A percentile compares a stretch with the other conserved stretches of the same genome.
Evolutionary conservation across 1,140 invertebrate species (phyloP).

Genomic region (Drosophila novamexicana): DNA sequence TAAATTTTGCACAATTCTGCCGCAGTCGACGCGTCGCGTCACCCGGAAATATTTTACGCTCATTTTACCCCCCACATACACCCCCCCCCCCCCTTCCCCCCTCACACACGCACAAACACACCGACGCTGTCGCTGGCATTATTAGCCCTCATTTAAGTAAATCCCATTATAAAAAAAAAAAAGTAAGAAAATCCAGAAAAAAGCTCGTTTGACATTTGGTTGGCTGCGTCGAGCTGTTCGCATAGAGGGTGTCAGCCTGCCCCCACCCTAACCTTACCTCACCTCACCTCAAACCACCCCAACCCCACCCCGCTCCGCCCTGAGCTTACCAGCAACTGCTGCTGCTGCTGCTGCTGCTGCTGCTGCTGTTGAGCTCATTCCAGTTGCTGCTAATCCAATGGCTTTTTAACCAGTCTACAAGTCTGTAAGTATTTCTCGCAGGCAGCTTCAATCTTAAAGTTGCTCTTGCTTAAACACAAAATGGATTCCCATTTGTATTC

Average conservation of each 20-base stretch:
- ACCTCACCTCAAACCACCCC: background rate
- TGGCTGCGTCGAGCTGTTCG: slow-evolving; percentile 55
- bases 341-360: too few species aligned
- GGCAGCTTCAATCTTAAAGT: too few species aligned
- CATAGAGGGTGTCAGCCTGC: slow-evolving; percentile 48
- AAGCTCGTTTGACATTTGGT: slow-evolving; percentile 70
- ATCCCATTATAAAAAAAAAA: slow-evolving; percentile 67
- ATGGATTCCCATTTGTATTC: too few species aligned
- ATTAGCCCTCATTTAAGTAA: slow-evolving; percentile 82
- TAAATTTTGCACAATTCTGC: slow-evolving; percentile 56
- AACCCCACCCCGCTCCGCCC: too few species aligned
- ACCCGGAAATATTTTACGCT: slow-evolving; percentile 80
- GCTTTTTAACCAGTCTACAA: too few species aligned
- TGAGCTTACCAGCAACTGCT: too few species aligned
- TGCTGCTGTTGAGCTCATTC: too few species aligned
- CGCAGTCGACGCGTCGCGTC: slow-evolving; percentile 37
- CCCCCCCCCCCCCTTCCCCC: background rate
- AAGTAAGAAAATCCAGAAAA: slow-evolving; percentile 24
- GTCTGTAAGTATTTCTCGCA: too few species aligned
- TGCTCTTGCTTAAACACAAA: too few species aligned
- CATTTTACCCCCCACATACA: slow-evolving; percentile 9
- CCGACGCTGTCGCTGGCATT: slow-evolving; percentile 46
- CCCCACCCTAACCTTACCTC: background rate
- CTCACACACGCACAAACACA: too few species aligned
- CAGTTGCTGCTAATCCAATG: too few species aligned